Evolutionary conservation across 2,113 vertebrate genomes (phyloP).

Genomic region (Lota lota): DNA sequence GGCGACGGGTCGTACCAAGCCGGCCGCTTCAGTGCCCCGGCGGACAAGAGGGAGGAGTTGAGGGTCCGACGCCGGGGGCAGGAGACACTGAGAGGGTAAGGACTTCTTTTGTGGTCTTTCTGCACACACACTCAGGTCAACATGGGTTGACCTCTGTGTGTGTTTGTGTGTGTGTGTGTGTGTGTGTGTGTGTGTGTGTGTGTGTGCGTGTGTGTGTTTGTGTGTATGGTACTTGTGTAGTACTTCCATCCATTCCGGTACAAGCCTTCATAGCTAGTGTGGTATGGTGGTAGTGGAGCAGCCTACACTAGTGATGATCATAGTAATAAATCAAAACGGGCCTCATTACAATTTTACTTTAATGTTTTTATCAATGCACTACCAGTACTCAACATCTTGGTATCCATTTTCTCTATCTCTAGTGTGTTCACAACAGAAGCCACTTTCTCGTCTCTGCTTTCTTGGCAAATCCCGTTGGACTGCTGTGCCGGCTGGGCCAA

Average conservation of each 20-base stretch:
- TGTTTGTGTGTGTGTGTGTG: too few relatives aligned
- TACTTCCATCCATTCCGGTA: too few relatives aligned
- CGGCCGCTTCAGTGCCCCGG: conserved; percentile 70
- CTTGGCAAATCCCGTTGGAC: conserved; percentile 45
- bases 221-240: too few relatives aligned
- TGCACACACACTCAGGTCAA: not conserved
- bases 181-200: too few relatives aligned
- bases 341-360: too few relatives aligned
- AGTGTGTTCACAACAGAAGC: conserved; percentile 25
- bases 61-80: conserved; percentile 83
- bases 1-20: conserved; percentile 74
- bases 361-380: too few relatives aligned
- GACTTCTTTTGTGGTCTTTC: not conserved
- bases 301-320: too few relatives aligned
- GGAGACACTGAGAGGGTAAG: conserved; percentile 85
- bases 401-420: conserved; percentile 26
- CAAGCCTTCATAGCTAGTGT: too few relatives aligned
- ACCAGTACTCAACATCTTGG: conserved; percentile 21
- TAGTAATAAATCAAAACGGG: too few relatives aligned
- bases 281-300: too few relatives aligned
- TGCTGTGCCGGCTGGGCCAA: conserved; percentile 52
- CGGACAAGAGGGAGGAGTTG: conserved; percentile 74
- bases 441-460: conserved; percentile 28
- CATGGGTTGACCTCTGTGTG: not conserved
- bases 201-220: too few relatives aligned